Evolutionary conservation across 2,113 vertebrate species (phyloP).

Genomic region (Stegastes partitus): DNA sequence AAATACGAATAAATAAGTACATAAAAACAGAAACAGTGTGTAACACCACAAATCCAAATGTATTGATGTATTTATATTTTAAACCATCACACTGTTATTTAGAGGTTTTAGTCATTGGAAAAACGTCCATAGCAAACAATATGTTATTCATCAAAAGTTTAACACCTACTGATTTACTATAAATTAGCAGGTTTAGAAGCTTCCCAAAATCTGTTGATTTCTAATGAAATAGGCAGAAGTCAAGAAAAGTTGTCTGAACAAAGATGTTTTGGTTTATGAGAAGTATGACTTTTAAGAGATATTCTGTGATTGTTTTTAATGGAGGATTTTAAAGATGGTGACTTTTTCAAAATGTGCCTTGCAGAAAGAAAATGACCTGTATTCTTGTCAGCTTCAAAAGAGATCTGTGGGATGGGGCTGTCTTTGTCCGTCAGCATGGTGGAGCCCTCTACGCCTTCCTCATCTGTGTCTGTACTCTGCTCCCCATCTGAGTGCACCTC

Average conservation of each 20-base stretch:
- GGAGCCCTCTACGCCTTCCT: conserved; percentile 90
- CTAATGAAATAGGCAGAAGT: background rate
- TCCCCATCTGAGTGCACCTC: conserved; percentile 97
- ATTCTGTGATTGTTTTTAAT: background rate
- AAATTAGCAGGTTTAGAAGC: too few species aligned
- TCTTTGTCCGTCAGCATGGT: conserved; percentile 87
- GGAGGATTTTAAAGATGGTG: background rate
- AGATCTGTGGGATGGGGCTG: conserved; percentile 88
- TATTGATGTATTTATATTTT: too few species aligned
- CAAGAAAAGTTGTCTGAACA: background rate
- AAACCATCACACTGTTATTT: too few species aligned
- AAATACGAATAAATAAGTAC: too few species aligned
- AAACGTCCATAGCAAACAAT: background rate
- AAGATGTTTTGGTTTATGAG: background rate
- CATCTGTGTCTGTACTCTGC: conserved; percentile 98
- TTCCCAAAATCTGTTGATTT: too few species aligned
- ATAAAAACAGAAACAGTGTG: too few species aligned
- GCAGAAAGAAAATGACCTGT: conserved; percentile 73
- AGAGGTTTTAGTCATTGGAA: background rate
- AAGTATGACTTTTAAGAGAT: background rate
- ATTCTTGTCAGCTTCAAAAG: conserved; percentile 85
- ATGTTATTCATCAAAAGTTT: background rate
- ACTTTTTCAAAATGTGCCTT: background rate
- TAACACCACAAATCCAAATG: too few species aligned
- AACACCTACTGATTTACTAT: background rate